phyloP scores from a whole-genome alignment of 2,113 vertebrate genomes.

The Cochlearius cochlearius region DNA sequence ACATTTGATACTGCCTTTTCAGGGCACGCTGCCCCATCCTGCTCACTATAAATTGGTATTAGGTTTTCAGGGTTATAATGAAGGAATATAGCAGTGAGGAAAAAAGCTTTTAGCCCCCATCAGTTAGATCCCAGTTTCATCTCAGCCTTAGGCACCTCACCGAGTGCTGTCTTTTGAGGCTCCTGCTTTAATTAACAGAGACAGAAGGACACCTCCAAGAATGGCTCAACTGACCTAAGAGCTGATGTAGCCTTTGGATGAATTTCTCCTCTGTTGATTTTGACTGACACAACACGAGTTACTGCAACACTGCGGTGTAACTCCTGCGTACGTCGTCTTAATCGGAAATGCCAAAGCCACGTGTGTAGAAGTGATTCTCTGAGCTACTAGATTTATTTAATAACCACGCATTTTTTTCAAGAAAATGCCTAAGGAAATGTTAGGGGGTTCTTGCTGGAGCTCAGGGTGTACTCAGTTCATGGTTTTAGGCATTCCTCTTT shows the following conservation, averaged over 20 bases:
- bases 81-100: neutral
- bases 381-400: neutral
- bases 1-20: neutral
- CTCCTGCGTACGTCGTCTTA: neutral
- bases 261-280: neutral
- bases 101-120: neutral
- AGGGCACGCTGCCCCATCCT: neutral
- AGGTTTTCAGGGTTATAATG: neutral
- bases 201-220: neutral
- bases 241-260: neutral
- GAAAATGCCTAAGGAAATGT: neutral
- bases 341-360: neutral
- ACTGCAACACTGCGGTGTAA: neutral
- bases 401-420: neutral
- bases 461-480: neutral
- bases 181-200: neutral
- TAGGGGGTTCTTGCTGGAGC: neutral
- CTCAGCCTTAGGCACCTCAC: neutral
- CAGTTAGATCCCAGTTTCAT: neutral
- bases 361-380: neutral
- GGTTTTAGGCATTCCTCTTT: neutral
- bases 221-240: neutral
- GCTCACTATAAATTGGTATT: neutral
- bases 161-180: neutral
- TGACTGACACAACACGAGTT: neutral